Evolutionary conservation across 2,888 invertebrate genomes (phyloP).

Genomic region (Julus scanicus): DNA sequence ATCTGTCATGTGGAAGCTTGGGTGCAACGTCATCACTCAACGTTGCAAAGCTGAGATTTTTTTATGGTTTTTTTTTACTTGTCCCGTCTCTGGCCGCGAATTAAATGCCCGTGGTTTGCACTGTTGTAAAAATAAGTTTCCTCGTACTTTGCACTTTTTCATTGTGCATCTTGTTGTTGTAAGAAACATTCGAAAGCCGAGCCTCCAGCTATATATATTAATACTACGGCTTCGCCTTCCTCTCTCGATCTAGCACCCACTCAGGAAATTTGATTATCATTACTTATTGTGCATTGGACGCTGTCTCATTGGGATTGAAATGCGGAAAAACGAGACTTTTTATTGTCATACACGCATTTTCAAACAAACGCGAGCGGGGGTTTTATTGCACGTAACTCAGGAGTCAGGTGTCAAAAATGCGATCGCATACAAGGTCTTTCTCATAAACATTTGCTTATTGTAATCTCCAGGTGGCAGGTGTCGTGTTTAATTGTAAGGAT

Average conservation of each 20-base stretch:
- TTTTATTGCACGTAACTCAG: slow-evolving; percentile 11
- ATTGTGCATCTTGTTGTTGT: neutral
- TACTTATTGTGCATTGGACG: neutral
- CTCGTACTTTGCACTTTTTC: neutral
- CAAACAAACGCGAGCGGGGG: neutral
- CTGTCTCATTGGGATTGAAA: neutral
- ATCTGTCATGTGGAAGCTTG: slow-evolving; percentile 4
- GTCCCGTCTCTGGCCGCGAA: neutral
- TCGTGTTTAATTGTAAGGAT: too few relatives aligned
- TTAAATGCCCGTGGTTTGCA: neutral
- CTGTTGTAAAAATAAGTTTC: neutral
- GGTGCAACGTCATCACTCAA: slow-evolving; percentile 26
- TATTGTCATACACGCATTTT: neutral
- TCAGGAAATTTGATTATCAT: neutral
- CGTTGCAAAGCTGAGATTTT: neutral
- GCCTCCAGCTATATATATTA: neutral
- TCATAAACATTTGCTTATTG: neutral
- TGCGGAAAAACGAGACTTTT: neutral
- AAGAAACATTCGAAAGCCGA: neutral
- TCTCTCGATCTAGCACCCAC: neutral
- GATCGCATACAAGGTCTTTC: neutral
- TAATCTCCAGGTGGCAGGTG: too few relatives aligned
- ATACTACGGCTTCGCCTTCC: too few relatives aligned
- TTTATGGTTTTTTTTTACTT: neutral
- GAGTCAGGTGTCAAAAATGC: neutral